Conservation (phyloP, 1,140 invertebrate species). For the Littorina saxatilis region DNA sequence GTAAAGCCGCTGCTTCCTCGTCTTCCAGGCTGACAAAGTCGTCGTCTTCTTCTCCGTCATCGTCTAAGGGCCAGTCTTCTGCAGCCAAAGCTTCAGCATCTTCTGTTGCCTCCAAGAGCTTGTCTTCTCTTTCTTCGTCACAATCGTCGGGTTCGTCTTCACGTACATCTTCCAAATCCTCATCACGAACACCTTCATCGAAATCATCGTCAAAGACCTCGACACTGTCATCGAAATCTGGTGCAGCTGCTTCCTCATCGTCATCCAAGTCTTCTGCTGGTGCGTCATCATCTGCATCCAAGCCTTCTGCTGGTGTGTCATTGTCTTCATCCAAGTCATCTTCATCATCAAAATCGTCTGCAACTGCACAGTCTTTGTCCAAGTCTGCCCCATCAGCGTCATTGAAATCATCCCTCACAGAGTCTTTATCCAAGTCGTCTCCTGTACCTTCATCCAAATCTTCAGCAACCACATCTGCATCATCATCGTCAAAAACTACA, state of each 20-base stretch:
- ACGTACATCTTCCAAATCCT: neutral
- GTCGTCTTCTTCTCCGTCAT: neutral
- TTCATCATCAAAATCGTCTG: neutral
- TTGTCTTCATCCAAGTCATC: slow-evolving; percentile 2
- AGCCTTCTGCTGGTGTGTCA: neutral
- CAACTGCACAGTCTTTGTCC: neutral
- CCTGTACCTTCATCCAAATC: neutral
- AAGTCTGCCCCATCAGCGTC: neutral
- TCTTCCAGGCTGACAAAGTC: neutral
- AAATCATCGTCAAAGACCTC: neutral
- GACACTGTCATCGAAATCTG: neutral
- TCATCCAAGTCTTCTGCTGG: neutral
- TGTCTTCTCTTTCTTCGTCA: neutral
- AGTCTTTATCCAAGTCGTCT: neutral
- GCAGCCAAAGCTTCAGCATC: neutral
- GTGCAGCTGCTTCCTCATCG: neutral
- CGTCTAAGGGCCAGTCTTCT: neutral
- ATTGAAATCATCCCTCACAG: too few relatives aligned
- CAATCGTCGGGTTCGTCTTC: neutral
- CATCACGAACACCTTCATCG: neutral
- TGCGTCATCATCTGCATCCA: neutral
- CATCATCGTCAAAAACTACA: neutral
- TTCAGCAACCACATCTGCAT: too few relatives aligned
- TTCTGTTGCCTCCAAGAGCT: neutral
- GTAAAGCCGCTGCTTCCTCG: neutral